These are phyloP conservation scores for Patella vulgata DNA, from an alignment of 1,140 invertebrate genomes.

Conservation along the genomic window DNA sequence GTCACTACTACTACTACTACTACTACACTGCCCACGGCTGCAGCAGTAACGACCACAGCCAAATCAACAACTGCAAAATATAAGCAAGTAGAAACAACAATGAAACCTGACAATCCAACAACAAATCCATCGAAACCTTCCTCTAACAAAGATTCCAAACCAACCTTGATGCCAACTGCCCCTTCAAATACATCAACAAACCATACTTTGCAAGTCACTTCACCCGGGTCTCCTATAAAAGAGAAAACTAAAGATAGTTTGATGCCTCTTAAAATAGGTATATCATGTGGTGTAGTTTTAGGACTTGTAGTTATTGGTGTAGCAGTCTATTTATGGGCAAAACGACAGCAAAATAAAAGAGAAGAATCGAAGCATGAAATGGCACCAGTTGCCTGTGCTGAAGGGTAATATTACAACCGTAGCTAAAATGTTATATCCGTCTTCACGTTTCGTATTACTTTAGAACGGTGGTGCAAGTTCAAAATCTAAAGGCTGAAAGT, in stretches of 20 bases:
- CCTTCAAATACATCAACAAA: background rate
- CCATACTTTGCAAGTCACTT: background rate
- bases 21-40: background rate
- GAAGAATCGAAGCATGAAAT: conserved; percentile 22
- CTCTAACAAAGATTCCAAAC: background rate
- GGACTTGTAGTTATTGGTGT: conserved; percentile 30
- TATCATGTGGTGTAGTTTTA: conserved; percentile 36
- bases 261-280: conserved; percentile 41
- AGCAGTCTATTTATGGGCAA: conserved; percentile 23
- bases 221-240: background rate
- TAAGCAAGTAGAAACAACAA: background rate
- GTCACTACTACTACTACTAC: background rate
- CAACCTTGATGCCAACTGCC: background rate
- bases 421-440: too few species aligned
- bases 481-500: too few species aligned
- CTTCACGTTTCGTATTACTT: too few species aligned
- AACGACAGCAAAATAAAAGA: conserved; percentile 21
- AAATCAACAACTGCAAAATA: background rate
- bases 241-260: background rate
- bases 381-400: too few species aligned
- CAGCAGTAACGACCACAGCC: background rate
- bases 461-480: too few species aligned
- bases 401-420: too few species aligned
- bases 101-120: background rate
- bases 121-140: background rate